These are phyloP conservation scores for Dryobates pubescens DNA, from an alignment of 2,797 vertebrate species.

Conservation along the genomic window DNA sequence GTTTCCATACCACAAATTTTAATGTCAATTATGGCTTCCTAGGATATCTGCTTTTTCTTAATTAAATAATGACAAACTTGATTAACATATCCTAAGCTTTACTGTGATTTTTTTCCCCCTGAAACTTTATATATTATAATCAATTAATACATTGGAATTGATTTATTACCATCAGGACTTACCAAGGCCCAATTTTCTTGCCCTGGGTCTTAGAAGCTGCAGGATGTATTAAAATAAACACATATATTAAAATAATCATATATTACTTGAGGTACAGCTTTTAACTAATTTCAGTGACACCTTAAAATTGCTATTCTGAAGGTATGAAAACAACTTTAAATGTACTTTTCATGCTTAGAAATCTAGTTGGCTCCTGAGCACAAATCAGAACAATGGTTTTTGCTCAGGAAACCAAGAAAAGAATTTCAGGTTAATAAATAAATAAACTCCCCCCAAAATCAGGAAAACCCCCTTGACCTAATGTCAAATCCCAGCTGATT, in stretches of 20 bases:
- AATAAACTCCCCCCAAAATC: no score
- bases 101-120: not conserved
- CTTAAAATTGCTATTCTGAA: not conserved
- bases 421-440: not conserved
- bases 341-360: no score
- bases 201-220: slow-evolving; percentile 91
- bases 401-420: not conserved
- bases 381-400: not conserved
- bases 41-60: not conserved
- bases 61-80: not conserved
- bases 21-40: not conserved
- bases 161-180: slow-evolving; percentile 59
- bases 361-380: not conserved
- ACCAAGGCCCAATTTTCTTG: slow-evolving; percentile 92
- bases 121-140: not conserved
- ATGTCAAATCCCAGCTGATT: not conserved
- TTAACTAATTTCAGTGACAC: not conserved
- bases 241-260: not conserved
- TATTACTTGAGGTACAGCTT: not conserved
- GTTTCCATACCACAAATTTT: not conserved
- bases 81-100: not conserved
- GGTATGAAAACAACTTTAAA: not conserved
- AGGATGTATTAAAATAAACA: slow-evolving; percentile 43
- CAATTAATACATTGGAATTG: not conserved
- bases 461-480: not conserved